Evolutionary conservation across 2,797 vertebrate species (phyloP).

Genomic region (Dipus sagitta): DNA sequence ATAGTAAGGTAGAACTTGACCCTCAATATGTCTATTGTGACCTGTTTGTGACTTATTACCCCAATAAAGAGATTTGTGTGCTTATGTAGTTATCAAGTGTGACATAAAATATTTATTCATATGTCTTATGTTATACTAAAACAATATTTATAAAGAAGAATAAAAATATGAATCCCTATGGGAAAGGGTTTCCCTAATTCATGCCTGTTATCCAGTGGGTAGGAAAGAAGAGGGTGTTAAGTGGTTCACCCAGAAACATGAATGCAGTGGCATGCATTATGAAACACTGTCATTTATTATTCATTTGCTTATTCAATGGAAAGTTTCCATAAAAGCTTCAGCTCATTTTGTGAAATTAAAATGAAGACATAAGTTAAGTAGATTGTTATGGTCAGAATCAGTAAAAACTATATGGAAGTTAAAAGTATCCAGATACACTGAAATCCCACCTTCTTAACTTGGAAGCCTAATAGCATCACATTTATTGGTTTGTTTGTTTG

Average conservation of each 20-base stretch:
- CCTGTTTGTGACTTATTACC: neutral
- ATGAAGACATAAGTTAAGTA: neutral
- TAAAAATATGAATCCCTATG: neutral
- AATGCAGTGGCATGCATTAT: neutral
- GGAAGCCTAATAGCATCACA: neutral
- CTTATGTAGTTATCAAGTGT: neutral
- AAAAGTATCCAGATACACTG: neutral
- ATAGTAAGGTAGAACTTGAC: neutral
- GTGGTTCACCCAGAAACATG: neutral
- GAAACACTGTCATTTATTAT: neutral
- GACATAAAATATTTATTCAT: neutral
- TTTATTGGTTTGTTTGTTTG: too few species aligned
- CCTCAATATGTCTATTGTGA: neutral
- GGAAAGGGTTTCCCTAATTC: neutral
- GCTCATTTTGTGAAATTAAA: neutral
- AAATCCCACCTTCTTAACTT: neutral
- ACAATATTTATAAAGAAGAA: neutral
- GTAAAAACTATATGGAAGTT: rapidly evolving
- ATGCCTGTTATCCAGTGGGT: neutral
- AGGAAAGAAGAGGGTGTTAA: neutral
- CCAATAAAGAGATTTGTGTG: neutral
- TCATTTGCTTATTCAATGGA: neutral
- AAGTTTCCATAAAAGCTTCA: neutral
- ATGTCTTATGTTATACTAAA: neutral
- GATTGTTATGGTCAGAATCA: neutral